Base-by-base conservation (phyloP, 2,888 invertebrate genomes). In the Synanthedon tipuliformis region DNA sequence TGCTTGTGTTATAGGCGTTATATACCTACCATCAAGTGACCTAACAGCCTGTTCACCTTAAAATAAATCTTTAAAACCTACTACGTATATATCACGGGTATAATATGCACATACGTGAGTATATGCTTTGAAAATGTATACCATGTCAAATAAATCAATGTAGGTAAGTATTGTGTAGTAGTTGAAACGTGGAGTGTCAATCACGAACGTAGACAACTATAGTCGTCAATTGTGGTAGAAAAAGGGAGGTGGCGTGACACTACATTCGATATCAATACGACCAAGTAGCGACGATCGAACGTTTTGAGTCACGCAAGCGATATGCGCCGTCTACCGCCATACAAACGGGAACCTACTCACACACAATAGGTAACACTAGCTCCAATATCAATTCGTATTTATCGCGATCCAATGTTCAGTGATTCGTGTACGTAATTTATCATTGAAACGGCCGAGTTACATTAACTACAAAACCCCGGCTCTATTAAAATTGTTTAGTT, bases 261-360 rank as follows among this genome's bases (percentile, higher is more conserved):
- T 70, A 68, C 73, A 80, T 79, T 80, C 71, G 69, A 79, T 69
- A 66, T 71, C 68, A 74, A 75, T 77, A 71, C 66, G 66, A 71
- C 69, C 71, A 65, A 64, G 67, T 62, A 65, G 68, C 66, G 67
- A 60, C 68, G 60, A 70, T 76, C 64, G 69, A 76, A 73, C 65
- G 64, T 66, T 68, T 69, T 64, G 53, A 73, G 75, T 77, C 82
- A 81, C 81, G 81, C 79, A 61, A 78, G 59, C 61, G 59, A 59
- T 55, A 56, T n/a, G 62, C 57, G 63, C 63, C 61, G 54, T 50
- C 58, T 61, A 60, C 64, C 64, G 62, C 59, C 64, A 50, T 50
- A 18, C 12, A 34, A 34, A 34, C 34, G 34, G 10, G 34, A 34
- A 34, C 34, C 34, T 34, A 34, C 34, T 34, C 34, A 34, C 27